Conservation (phyloP, 2,113 vertebrate genomes). For the Hippocampus zosterae region DNA sequence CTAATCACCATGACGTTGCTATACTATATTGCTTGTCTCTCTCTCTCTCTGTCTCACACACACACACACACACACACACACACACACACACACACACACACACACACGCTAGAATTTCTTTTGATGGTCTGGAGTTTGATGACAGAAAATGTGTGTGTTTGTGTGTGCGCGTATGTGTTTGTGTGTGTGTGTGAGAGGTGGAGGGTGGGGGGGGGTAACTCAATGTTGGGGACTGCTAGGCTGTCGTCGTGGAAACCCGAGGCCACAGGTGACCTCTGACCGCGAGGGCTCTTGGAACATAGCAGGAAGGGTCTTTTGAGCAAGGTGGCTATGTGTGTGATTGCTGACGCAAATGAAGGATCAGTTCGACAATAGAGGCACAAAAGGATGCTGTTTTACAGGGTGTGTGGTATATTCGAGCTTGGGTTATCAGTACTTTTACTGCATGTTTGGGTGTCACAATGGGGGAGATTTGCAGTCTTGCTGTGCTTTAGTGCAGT, state of each 20-base stretch:
- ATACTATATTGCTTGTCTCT: too few species aligned
- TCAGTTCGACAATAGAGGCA: constrained; percentile 34
- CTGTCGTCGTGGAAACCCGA: constrained; percentile 73
- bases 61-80: neutral
- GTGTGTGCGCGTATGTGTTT: constrained; percentile 13
- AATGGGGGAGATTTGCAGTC: neutral
- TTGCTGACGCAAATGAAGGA: constrained; percentile 42
- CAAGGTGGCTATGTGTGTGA: constrained; percentile 26
- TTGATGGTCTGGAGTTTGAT: constrained; percentile 46
- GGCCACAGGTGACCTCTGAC: constrained; percentile 71
- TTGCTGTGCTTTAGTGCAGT: neutral
- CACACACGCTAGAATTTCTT: constrained; percentile 27
- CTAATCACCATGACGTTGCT: too few species aligned
- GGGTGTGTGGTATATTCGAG: constrained; percentile 11
- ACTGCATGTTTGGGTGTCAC: neutral
- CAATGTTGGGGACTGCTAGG: constrained; percentile 51
- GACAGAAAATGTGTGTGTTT: constrained; percentile 59
- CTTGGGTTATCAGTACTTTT: neutral
- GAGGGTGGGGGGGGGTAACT: constrained; percentile 2
- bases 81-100: neutral
- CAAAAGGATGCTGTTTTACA: constrained; percentile 38
- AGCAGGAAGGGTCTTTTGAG: constrained; percentile 41
- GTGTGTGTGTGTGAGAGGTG: neutral
- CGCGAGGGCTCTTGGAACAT: constrained; percentile 38
- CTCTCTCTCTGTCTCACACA: neutral